Evolutionary conservation across 1,140 invertebrate species (phyloP).

Genomic region (Bombus vancouverensis): DNA sequence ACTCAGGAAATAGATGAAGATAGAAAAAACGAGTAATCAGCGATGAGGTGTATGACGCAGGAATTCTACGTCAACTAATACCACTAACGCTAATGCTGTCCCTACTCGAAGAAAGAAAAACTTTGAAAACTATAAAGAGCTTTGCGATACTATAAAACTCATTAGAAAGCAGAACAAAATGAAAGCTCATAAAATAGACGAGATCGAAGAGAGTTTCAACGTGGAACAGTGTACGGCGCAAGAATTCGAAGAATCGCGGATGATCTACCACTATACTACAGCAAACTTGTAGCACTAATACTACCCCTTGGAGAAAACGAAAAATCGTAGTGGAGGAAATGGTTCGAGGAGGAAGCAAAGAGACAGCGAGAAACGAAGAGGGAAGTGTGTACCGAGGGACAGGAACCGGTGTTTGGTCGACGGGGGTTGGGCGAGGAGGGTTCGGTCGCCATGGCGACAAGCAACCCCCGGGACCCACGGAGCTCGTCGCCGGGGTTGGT

Average conservation of each 20-base stretch:
- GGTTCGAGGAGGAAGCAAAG: slow-evolving; percentile 26
- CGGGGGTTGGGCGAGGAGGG: slow-evolving; percentile 67
- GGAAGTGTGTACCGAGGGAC: slow-evolving; percentile 63
- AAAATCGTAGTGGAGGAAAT: slow-evolving; percentile 30
- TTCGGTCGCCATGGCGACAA: slow-evolving; percentile 70
- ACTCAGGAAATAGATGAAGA: no score
- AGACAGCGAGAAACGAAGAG: slow-evolving; percentile 59
- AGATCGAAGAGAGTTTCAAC: not conserved
- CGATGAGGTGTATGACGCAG: no score
- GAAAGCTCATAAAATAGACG: not conserved
- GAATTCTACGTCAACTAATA: no score
- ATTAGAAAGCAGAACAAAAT: no score
- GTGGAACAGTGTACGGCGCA: not conserved
- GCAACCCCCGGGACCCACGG: slow-evolving; percentile 70
- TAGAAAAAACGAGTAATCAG: no score
- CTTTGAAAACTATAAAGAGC: not conserved
- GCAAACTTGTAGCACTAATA: not conserved
- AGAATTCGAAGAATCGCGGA: slow-evolving; percentile 7
- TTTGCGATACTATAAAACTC: no score
- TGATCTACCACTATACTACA: not conserved
- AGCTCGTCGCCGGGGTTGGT: slow-evolving; percentile 71
- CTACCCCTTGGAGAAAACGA: slow-evolving; percentile 2
- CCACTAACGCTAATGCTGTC: no score
- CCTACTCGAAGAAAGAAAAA: not conserved
- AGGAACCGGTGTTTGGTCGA: slow-evolving; percentile 67